Evolutionary conservation across 2,888 invertebrate species (phyloP), one percentile per base, ranked within the genome.

Genomic region (Pemphredon lugubris): DNA sequence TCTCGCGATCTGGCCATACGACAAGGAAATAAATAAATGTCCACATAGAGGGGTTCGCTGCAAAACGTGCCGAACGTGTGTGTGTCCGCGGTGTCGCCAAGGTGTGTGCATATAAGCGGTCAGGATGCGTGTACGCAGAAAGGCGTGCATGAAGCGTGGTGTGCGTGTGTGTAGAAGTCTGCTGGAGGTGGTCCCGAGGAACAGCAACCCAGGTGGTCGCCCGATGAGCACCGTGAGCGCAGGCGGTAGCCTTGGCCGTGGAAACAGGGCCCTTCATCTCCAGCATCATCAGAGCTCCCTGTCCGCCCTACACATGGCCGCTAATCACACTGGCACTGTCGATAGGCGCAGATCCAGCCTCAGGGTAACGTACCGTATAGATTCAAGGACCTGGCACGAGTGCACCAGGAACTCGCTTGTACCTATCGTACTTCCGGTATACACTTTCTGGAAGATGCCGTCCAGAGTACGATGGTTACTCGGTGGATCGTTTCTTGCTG

Each of bases 301-400:
- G 39, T 84, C 87, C 32, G 86, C 83, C 42, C 86, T 88, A 5
- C 88, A 88, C 78, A 87, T 87, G 81, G 81, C 88, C 47, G 81
- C 84, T 55, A 87, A 85, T 83, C 84, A 85, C 81, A 81, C 83
- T 63, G 86, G 83, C 77, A 89, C 88, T 14, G 86, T 88, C 70
- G 90, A 90, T 77, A 85, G 89, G 58, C 88, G 91, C 77, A 86
- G 91, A 80, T 90, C 90, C 81, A 91, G 91, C 83, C 89, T 91
- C 81, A 90, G 91, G 90, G 91, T 91, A 91, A 91, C 86, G 88
- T 87, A 86, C 72, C 69, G 80, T 70, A 65, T 75, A 76, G 79
- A 77, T 79, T 72, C 69, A 76, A 75, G 53, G 47, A 39, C 65
- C 66, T 73, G 73, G 64, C 47, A 63, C 54, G 53, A 64, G 40